Evolutionary conservation across 2,888 invertebrate species (phyloP).

Genomic region (Mimachlamys varia): DNA sequence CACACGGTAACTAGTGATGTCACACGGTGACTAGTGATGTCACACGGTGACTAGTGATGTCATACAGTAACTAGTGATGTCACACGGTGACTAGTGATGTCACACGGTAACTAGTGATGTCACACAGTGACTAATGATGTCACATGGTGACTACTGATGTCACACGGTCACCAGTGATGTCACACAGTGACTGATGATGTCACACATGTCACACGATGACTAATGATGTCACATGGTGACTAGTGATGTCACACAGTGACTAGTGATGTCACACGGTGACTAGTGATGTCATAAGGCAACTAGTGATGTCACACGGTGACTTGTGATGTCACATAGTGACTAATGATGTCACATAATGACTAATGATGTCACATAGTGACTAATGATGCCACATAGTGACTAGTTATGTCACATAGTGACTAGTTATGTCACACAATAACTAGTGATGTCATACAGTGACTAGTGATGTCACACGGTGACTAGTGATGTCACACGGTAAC

Average conservation of each 20-base stretch:
- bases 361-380: neutral
- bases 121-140: neutral
- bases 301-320: neutral
- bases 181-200: no score
- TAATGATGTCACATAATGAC: no score
- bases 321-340: no score
- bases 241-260: neutral
- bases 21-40: no score
- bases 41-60: no score
- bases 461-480: neutral
- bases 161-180: no score
- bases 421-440: no score
- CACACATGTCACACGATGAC: no score
- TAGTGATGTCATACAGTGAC: neutral
- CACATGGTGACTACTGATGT: neutral
- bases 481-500: no score
- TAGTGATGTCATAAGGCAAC: neutral
- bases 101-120: no score
- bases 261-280: no score
- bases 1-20: neutral
- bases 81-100: neutral
- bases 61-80: neutral
- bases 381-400: neutral
- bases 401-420: no score
- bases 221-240: neutral